Conservation (phyloP, 1,140 invertebrate genomes). For the Hypothenemus hampei region DNA sequence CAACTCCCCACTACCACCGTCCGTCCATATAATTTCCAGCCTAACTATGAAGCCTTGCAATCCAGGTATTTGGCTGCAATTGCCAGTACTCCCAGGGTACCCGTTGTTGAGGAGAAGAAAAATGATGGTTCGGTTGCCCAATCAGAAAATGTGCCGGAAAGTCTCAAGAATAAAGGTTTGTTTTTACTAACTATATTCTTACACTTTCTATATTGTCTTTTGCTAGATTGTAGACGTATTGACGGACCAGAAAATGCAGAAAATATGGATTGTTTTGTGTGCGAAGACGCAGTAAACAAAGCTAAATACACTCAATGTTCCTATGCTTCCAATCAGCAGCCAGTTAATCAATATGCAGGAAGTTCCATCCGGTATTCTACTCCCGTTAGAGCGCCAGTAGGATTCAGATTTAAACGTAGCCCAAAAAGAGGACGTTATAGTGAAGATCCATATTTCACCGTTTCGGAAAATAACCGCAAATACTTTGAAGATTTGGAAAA, state of each 20-base stretch:
- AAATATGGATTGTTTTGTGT: slow-evolving; percentile 50
- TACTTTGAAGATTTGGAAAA: slow-evolving; percentile 30
- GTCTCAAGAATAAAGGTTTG: slow-evolving; percentile 25
- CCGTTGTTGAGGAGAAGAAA: slow-evolving; percentile 11
- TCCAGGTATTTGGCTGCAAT: slow-evolving; percentile 29
- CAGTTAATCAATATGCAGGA: slow-evolving; percentile 41
- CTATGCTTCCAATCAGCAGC: slow-evolving; percentile 41
- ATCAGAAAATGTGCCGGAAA: slow-evolving; percentile 31
- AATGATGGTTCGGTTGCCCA: slow-evolving; percentile 19
- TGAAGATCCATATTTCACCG: slow-evolving; percentile 38
- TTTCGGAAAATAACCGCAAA: slow-evolving; percentile 34
- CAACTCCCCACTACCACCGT: slow-evolving; percentile 16
- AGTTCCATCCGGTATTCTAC: slow-evolving; percentile 37
- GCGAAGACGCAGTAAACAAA: slow-evolving; percentile 48
- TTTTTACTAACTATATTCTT: no score
- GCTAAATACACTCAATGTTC: slow-evolving; percentile 50
- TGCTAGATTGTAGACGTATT: slow-evolving; percentile 36
- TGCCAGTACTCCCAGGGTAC: slow-evolving; percentile 26
- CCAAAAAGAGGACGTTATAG: slow-evolving; percentile 23
- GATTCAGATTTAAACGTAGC: slow-evolving; percentile 36
- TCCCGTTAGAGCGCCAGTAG: slow-evolving; percentile 21
- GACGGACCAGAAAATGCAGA: slow-evolving; percentile 32
- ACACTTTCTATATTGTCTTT: neutral
- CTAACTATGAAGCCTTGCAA: slow-evolving; percentile 21
- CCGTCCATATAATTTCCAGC: slow-evolving; percentile 41